These are phyloP conservation scores for Calidris pugnax DNA, from an alignment of 2,113 vertebrate genomes.

Conservation along the genomic window DNA sequence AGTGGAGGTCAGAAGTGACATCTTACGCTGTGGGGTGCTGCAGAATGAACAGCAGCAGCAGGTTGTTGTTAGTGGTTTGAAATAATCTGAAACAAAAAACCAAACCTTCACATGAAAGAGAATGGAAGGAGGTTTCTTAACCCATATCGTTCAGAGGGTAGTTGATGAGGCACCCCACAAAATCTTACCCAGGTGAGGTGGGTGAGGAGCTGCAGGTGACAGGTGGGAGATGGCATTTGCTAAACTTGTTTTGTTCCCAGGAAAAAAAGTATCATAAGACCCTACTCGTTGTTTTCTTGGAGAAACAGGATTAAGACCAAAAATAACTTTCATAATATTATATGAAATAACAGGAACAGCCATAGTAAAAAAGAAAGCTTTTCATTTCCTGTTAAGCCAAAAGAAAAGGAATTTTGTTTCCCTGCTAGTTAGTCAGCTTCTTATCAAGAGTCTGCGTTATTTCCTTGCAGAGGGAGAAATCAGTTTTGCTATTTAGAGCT, in stretches of 20 bases:
- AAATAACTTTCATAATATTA: not conserved
- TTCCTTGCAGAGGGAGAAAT: not conserved
- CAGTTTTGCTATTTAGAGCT: not conserved
- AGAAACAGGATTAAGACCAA: not conserved
- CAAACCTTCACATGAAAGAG: not conserved
- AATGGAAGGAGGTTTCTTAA: not conserved
- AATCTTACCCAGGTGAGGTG: not conserved
- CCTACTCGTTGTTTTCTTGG: not conserved
- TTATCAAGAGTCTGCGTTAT: conserved; percentile 7
- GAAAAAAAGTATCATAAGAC: not conserved
- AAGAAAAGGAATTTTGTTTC: not conserved
- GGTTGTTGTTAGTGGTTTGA: not conserved
- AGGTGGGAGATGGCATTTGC: not conserved
- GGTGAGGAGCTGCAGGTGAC: not conserved
- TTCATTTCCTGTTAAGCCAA: not conserved
- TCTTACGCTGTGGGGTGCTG: not conserved
- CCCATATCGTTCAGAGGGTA: not conserved
- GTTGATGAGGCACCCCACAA: not conserved
- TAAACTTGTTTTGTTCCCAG: not conserved
- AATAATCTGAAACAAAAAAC: not conserved
- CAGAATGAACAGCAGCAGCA: not conserved
- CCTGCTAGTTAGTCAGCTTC: not conserved
- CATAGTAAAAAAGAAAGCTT: not conserved
- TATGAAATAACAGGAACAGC: not conserved
- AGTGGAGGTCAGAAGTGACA: not conserved